Conservation (phyloP, 1,140 invertebrate genomes). For the Monomorium pharaonis region DNA sequence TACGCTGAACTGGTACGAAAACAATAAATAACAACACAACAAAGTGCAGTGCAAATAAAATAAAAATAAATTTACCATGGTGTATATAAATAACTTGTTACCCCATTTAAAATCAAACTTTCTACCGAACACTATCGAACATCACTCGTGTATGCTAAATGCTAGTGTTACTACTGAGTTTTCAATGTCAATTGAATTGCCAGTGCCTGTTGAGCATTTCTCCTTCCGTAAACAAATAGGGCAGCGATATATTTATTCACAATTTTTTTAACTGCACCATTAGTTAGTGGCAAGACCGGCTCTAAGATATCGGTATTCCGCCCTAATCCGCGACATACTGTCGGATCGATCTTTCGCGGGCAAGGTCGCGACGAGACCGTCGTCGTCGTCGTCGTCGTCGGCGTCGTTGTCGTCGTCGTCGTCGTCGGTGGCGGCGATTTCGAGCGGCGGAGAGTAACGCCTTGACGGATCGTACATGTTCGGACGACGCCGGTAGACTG, state of each 20-base stretch:
- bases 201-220: background rate
- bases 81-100: too few species aligned
- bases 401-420: conserved; percentile 6
- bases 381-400: conserved; percentile 17
- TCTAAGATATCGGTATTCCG: background rate
- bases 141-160: background rate
- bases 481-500: conserved; percentile 83
- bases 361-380: conserved; percentile 52
- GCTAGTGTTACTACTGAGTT: background rate
- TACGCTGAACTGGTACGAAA: background rate
- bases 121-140: background rate
- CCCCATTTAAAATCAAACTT: background rate
- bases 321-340: conserved; percentile 32
- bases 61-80: background rate
- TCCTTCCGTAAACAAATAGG: background rate
- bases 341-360: conserved; percentile 54
- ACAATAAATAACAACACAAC: background rate
- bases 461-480: conserved; percentile 63
- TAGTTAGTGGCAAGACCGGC: background rate
- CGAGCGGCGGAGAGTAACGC: background rate
- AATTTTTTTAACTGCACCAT: background rate
- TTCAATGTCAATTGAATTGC: background rate
- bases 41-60: background rate
- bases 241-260: background rate
- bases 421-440: conserved; percentile 24